Conservation (phyloP, 2,113 vertebrate species). For the Tamias sibiricus region DNA sequence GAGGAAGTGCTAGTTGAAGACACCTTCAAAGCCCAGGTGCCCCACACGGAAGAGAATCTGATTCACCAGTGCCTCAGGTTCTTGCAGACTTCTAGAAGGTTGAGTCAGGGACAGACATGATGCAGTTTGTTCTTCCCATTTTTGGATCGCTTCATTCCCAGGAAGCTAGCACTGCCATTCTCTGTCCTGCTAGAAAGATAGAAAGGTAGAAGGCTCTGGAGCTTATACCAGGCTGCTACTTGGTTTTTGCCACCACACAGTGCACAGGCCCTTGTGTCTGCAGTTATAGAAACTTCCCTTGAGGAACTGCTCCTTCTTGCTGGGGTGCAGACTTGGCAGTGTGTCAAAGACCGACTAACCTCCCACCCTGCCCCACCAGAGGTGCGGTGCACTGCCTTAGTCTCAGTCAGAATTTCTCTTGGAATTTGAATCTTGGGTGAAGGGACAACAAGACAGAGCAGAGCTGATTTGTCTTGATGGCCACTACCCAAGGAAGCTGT, state of each 20-base stretch:
- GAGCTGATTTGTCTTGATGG: not conserved
- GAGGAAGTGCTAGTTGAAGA: not conserved
- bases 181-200: not conserved
- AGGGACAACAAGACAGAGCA: not conserved
- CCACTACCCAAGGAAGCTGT: not conserved
- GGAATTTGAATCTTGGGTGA: not conserved
- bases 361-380: not conserved
- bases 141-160: not conserved
- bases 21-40: not conserved
- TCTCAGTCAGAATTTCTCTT: not conserved
- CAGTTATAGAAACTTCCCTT: not conserved
- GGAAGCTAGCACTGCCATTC: not conserved
- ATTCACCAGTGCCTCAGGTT: not conserved
- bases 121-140: not conserved
- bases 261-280: not conserved
- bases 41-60: rapidly evolving
- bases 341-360: not conserved
- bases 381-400: not conserved
- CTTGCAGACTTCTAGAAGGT: not conserved
- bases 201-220: not conserved
- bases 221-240: not conserved
- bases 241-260: not conserved
- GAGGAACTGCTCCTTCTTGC: not conserved
- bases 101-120: not conserved
- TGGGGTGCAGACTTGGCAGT: too few relatives aligned